Percentiles rank a stretch among this genome's conserved stretches.
phyloP scores from a whole-genome alignment of 2,113 vertebrate genomes.

The Marmota flaviventris region DNA sequence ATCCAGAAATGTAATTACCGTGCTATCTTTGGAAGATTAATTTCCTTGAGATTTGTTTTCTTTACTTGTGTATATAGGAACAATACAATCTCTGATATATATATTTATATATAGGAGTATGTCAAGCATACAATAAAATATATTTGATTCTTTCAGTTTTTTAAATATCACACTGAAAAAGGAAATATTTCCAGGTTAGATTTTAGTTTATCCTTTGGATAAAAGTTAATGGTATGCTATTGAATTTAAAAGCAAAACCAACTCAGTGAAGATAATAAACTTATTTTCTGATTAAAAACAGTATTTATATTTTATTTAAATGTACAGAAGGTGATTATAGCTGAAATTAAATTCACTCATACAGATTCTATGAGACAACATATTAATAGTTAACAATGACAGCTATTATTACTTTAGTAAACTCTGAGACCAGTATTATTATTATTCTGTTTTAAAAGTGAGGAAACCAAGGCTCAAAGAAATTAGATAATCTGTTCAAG shows the following conservation, averaged over 20 bases:
- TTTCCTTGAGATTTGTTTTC: background rate
- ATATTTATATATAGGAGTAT: background rate
- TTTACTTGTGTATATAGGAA: background rate
- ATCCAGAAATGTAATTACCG: background rate
- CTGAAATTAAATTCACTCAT: slow-evolving; percentile 12
- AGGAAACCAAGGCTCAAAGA: background rate
- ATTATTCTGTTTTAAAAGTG: background rate
- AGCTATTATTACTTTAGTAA: background rate
- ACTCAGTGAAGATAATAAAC: background rate
- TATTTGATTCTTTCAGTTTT: background rate
- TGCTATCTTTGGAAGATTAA: background rate
- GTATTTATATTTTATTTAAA: slow-evolving; percentile 34
- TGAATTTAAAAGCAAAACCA: slow-evolving; percentile 42
- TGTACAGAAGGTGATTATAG: background rate
- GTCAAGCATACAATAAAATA: background rate
- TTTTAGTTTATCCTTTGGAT: slow-evolving; percentile 7
- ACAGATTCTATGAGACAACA: background rate
- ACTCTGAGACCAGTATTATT: background rate
- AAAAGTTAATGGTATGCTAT: slow-evolving; percentile 1
- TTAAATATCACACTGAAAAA: background rate
- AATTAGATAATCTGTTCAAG: background rate
- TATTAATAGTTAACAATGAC: background rate
- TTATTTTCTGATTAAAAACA: slow-evolving; percentile 43
- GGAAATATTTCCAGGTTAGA: background rate
- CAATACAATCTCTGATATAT: background rate